A percentile compares a stretch with the other conserved stretches of the same genome.
These are phyloP conservation scores for Thunnus albacares DNA, from an alignment of 2,797 vertebrate genomes.

Conservation along the genomic window DNA sequence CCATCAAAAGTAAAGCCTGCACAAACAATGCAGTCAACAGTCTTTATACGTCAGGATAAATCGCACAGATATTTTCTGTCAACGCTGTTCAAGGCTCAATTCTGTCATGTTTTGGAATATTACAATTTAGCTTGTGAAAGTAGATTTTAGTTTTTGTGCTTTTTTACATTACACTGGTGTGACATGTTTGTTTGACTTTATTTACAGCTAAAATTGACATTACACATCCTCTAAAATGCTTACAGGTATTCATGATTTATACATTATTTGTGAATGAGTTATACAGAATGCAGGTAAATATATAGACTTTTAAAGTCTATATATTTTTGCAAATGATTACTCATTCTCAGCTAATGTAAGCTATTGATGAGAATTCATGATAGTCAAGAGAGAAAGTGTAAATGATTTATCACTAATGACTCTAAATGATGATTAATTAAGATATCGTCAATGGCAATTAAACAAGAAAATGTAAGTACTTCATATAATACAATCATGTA, in stretches of 20 bases:
- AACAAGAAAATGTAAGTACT: background rate
- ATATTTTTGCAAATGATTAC: background rate
- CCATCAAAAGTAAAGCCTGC: conserved; percentile 15
- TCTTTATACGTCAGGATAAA: conserved; percentile 24
- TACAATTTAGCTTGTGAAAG: conserved; percentile 10
- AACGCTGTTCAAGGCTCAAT: conserved; percentile 13
- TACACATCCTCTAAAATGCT: background rate
- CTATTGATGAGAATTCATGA: background rate
- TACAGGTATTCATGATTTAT: background rate
- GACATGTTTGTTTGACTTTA: too few relatives aligned
- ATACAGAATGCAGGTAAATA: background rate
- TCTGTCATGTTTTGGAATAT: background rate
- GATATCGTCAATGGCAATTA: background rate
- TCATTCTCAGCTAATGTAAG: background rate
- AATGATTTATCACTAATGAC: background rate
- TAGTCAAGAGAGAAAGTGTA: background rate
- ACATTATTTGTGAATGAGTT: background rate
- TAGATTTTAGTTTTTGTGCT: background rate
- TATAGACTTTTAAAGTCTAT: too few relatives aligned
- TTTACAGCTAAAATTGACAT: background rate
- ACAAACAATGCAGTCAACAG: conserved; percentile 23
- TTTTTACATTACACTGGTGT: background rate
- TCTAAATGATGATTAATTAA: background rate
- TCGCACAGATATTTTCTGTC: conserved; percentile 20
- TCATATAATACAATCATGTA: background rate